Evolutionary conservation across 2,797 vertebrate species (phyloP).

Genomic region (Sebastes itinus): DNA sequence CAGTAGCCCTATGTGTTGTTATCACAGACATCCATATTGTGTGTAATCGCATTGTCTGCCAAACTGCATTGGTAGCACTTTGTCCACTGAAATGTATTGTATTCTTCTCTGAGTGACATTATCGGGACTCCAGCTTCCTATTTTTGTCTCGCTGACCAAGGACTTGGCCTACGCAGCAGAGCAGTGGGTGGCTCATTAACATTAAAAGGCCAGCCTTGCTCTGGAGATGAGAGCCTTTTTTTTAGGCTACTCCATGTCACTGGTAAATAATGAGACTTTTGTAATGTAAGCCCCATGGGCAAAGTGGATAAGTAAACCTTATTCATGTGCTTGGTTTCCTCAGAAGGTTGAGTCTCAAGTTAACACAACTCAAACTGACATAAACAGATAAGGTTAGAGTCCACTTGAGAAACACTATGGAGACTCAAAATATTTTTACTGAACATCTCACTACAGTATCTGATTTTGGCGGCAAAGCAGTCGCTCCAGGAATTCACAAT

Average conservation of each 20-base stretch:
- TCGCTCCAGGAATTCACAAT: not conserved
- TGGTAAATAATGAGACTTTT: conserved; percentile 59
- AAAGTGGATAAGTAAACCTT: conserved; percentile 42
- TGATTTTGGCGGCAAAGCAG: not conserved
- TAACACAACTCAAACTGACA: not conserved
- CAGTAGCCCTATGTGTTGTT: not conserved
- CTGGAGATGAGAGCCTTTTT: conserved; percentile 22
- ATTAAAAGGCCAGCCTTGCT: conserved; percentile 58
- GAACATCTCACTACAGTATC: not conserved
- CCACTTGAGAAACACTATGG: not conserved
- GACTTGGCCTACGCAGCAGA: conserved; percentile 38
- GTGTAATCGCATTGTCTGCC: conserved; percentile 15
- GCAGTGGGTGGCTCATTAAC: conserved; percentile 60
- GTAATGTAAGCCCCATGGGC: conserved; percentile 29
- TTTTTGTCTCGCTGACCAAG: conserved; percentile 66
- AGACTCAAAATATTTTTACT: not conserved
- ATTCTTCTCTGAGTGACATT: conserved; percentile 64
- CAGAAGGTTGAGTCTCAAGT: conserved; percentile 6
- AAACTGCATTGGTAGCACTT: conserved; percentile 32
- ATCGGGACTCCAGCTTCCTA: conserved; percentile 56
- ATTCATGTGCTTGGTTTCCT: conserved; percentile 26
- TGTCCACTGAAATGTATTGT: conserved; percentile 44
- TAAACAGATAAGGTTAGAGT: not conserved
- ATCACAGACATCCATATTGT: conserved; percentile 24
- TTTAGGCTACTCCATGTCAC: conserved; percentile 51